These are phyloP conservation scores for Argyrosomus japonicus DNA, from an alignment of 2,113 vertebrate species.

Conservation along the genomic window DNA sequence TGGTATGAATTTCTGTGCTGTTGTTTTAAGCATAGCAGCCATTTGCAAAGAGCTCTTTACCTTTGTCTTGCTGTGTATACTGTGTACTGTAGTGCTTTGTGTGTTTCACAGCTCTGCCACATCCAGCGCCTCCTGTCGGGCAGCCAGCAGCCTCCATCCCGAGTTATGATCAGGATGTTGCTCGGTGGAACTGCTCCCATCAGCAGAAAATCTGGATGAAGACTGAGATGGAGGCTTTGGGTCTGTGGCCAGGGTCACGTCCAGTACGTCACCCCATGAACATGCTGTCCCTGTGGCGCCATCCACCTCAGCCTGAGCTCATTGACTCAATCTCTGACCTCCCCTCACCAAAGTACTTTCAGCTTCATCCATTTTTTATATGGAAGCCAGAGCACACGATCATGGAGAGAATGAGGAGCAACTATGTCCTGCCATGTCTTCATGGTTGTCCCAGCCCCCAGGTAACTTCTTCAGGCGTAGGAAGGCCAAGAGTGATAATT, in stretches of 20 bases:
- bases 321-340: neutral
- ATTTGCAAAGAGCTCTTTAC: neutral
- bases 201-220: conserved; percentile 19
- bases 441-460: neutral
- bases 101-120: neutral
- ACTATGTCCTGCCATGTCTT: neutral
- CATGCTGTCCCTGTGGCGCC: conserved; percentile 2
- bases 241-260: conserved; percentile 14
- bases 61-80: neutral
- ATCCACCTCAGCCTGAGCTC: conserved; percentile 16
- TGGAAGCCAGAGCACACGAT: conserved; percentile 2
- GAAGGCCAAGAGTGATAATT: neutral
- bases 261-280: neutral
- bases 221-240: neutral
- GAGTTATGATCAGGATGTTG: neutral
- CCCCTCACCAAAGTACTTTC: neutral
- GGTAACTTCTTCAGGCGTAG: neutral
- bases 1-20: neutral
- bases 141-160: neutral
- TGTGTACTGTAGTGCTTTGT: neutral
- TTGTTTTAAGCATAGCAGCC: too few relatives aligned
- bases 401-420: neutral
- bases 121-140: neutral
- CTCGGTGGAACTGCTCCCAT: conserved; percentile 1
- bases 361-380: neutral